phyloP scores from a whole-genome alignment of 2,797 vertebrate species.

The Pangasius sanitwongsei region DNA sequence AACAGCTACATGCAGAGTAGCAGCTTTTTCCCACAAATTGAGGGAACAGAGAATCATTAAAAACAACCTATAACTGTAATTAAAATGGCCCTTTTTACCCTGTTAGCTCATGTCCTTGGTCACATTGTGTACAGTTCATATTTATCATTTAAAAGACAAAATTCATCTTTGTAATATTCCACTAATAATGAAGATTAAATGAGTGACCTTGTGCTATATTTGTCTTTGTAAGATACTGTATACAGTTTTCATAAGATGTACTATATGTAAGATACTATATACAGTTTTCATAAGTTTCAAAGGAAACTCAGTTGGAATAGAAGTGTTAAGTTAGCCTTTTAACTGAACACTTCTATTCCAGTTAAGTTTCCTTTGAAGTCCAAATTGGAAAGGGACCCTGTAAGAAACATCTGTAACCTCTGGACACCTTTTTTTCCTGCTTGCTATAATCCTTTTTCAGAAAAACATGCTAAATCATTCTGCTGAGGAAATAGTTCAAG shows the following conservation, averaged over 20 bases:
- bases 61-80: background rate
- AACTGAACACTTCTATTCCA: background rate
- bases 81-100: background rate
- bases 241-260: background rate
- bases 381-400: slow-evolving; percentile 43
- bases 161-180: background rate
- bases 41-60: background rate
- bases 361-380: slow-evolving; percentile 43
- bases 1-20: background rate
- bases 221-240: background rate
- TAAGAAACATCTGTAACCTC: slow-evolving; percentile 35
- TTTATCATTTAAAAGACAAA: background rate
- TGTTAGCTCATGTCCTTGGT: background rate
- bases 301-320: too few relatives aligned
- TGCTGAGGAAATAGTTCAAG: background rate
- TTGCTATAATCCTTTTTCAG: background rate
- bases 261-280: too few relatives aligned
- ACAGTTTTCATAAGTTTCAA: too few relatives aligned
- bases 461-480: background rate
- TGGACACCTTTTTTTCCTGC: background rate
- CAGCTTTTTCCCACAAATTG: background rate
- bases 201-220: background rate
- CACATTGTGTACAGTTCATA: background rate
- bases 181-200: background rate
- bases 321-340: too few relatives aligned